Percentiles rank a stretch among this genome's conserved stretches.
Evolutionary conservation across 2,113 vertebrate genomes (phyloP).

Genomic region (Mandrillus leucophaeus): DNA sequence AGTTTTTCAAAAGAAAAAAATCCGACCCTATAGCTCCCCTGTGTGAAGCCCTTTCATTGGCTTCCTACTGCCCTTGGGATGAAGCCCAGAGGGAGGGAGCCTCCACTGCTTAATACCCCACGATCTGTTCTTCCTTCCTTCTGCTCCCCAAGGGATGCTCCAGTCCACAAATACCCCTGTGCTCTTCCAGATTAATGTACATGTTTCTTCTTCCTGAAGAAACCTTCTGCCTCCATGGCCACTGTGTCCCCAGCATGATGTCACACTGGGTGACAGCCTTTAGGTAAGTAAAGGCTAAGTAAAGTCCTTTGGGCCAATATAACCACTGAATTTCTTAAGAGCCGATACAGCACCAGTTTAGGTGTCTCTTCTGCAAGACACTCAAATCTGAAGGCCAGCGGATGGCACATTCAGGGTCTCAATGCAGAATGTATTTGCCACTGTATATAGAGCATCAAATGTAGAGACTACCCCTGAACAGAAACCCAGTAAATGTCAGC

Average conservation of each 20-base stretch:
- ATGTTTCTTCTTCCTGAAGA: background rate
- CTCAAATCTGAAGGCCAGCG: background rate
- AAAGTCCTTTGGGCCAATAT: background rate
- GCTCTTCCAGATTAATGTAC: background rate
- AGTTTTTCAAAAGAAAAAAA: background rate
- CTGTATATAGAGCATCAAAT: rapidly evolving
- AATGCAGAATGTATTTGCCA: rapidly evolving
- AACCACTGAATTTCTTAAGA: background rate
- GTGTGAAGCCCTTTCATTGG: rapidly evolving
- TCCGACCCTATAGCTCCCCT: too few relatives aligned
- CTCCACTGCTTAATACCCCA: too few relatives aligned
- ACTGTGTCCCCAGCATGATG: background rate
- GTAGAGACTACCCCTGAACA: rapidly evolving
- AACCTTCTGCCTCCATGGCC: background rate
- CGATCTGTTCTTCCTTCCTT: background rate
- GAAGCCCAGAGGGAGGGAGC: background rate
- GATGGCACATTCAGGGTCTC: rapidly evolving
- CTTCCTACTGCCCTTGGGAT: background rate
- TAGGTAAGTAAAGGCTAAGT: background rate
- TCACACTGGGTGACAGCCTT: too few relatives aligned
- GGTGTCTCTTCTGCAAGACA: background rate
- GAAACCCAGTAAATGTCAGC: background rate
- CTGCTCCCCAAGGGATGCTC: background rate
- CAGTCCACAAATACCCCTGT: rapidly evolving
- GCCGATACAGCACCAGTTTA: background rate